Evolutionary conservation across 2,888 invertebrate genomes (phyloP), one percentile per base, ranked within the genome.

Genomic region (Eristalis pertinax): DNA sequence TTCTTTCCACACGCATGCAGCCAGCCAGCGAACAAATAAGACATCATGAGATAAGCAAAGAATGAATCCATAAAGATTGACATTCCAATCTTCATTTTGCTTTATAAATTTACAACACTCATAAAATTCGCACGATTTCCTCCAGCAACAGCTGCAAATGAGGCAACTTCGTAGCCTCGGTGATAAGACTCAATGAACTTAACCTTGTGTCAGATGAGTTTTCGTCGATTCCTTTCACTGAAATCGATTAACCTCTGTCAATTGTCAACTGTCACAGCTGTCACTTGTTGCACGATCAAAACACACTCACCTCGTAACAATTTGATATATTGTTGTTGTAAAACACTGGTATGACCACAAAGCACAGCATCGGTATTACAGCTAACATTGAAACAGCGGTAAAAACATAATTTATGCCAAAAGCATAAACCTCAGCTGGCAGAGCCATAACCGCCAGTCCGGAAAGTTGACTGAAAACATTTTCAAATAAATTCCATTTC

Each of bases 371-470:
- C 1, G 92, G 92, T 1, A 91, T 87, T 10, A 90, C 93, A 0
- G 92, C 85, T 15, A 94, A 76, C 89, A 94, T 93, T 1, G 93
- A 90, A 0, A 94, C n/a, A 1, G 93, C 91, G 10, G 93, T 86
- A 19, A 92, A 90, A 13, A 92, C 88, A 80, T 94, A 94, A 87
- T 92, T 93, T 0, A 93, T 92, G 0, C 95, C 95, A 89, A 92
- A 94, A 8, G 92, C 89, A 89, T 94, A 94, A 81, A 93, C 92
- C 89, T 95, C 94, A 0, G 94, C 93, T 0, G 94, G 94, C 15
- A 94, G 93, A 1, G 94, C 93, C 90, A 95, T 92, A 13, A 95
- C 93, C 0, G 94, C 93, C 32, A 94, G 93, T n/a, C 94, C 94
- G 0, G 94, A 94, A 88, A 95, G 92, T 89, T 94, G 94, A 85